A percentile compares a stretch with the other conserved stretches of the same genome.
These are phyloP conservation scores for Adela reaumurella DNA, from an alignment of 2,888 invertebrate species.

Conservation along the genomic window DNA sequence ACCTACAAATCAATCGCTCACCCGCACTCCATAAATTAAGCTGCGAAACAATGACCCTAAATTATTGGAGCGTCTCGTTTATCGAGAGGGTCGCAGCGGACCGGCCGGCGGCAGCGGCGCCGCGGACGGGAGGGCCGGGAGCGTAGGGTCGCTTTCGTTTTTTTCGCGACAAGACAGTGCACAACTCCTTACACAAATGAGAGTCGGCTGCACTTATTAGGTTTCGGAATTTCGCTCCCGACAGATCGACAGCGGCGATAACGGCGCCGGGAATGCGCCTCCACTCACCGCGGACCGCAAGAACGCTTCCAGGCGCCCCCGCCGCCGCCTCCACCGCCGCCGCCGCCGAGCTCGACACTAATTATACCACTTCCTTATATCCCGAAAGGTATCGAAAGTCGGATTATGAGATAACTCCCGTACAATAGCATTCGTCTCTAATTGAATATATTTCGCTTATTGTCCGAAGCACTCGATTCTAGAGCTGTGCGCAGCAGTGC, in stretches of 20 bases:
- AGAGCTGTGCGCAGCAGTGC: not conserved
- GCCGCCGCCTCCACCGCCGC: conserved; percentile 13
- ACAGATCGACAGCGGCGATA: conserved; percentile 44
- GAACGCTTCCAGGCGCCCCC: too few relatives aligned
- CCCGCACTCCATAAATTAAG: conserved; percentile 54
- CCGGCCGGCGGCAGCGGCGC: not conserved
- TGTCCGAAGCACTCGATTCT: not conserved
- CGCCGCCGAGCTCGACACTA: conserved; percentile 23
- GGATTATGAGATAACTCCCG: conserved; percentile 8
- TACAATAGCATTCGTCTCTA: conserved; percentile 29
- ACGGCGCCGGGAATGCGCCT: conserved; percentile 18
- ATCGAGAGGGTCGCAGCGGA: conserved; percentile 20
- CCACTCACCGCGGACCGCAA: too few relatives aligned
- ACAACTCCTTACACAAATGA: conserved; percentile 47
- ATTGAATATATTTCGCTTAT: conserved; percentile 15
- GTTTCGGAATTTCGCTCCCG: conserved; percentile 42
- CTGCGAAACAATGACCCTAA: conserved; percentile 52
- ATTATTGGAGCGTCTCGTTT: conserved; percentile 49
- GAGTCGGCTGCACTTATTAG: conserved; percentile 48
- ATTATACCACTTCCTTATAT: conserved; percentile 39
- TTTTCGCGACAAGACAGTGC: conserved; percentile 22
- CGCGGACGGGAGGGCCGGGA: not conserved
- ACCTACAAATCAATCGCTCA: conserved; percentile 51
- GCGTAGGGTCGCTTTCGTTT: conserved; percentile 22
- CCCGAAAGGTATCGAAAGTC: conserved; percentile 8